Evolutionary conservation across 1,140 invertebrate genomes (phyloP), one percentile per base, ranked within the genome.

Genomic region (Chymomyza costata): DNA sequence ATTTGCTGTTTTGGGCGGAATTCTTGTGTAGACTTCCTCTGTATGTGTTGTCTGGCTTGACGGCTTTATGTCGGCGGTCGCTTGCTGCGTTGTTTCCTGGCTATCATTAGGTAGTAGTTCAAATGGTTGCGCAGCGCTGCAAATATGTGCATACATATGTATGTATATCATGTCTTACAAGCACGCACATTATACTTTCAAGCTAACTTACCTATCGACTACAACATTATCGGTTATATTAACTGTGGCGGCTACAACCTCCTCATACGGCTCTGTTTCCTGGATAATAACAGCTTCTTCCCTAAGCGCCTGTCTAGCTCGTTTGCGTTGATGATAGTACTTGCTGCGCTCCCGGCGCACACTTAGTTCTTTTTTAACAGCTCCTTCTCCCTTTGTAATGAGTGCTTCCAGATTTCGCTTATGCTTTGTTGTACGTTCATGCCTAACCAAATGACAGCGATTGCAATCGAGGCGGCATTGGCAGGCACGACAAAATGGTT

Each of bases 401-500:
- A 74, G 41, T 0, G 56, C 57, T 35, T 84, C 73, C 21, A 84
- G 31, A 39, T 84, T 84, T 3, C 82, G 60, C 17, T 67, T 56
- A 40, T 84, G 82, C 34, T 84, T 84, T 7, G 66, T 73, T 6
- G 82, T 84, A 0, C 64, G 66, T 17, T 84, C 76, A 39, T 84
- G 82, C 6, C 82, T 48, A 3, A 76, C 73, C 17, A 84, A 40
- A 30, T 84, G 82, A 34, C 82, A 84, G n/a, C 78, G 69, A 34
- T 84, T 84, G 32, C 82, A 84, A 34, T 84, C 82, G 28, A 84
- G 37, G 5, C 65, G 62, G 28, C 82, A 82, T 15, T 76, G 68
- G 38, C 82, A 84, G 2, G 76, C 82, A 2, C 70, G 53, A 10
- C 82, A 84, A 35, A 82, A 84, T 1, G 82, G 82, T 48, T 84